Percentiles rank a stretch among this genome's conserved stretches.
These are phyloP conservation scores for Zaprionus camerounensis DNA, from an alignment of 1,140 invertebrate species.

Conservation along the genomic window DNA sequence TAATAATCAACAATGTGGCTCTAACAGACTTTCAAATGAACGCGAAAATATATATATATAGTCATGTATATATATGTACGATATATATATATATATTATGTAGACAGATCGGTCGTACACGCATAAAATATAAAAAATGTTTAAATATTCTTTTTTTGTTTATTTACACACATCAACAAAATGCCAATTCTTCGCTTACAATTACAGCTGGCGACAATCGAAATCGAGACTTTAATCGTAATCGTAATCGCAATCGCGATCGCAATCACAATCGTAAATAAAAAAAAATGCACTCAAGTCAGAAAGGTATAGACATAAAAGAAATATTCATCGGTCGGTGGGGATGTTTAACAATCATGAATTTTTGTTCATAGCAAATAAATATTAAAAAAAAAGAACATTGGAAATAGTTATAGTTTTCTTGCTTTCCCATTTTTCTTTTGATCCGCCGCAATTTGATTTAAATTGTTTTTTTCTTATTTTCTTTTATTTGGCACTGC, in stretches of 20 bases:
- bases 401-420: constrained; percentile 16
- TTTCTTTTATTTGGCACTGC: constrained; percentile 72
- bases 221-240: background rate
- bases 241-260: constrained; percentile 2
- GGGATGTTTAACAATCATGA: constrained; percentile 59
- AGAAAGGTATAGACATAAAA: background rate
- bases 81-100: background rate
- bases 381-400: constrained; percentile 13
- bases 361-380: constrained; percentile 21
- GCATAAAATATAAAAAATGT: constrained; percentile 44
- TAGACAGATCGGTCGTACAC: constrained; percentile 4
- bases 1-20: constrained; percentile 84
- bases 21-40: constrained; percentile 78
- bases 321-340: constrained; percentile 57
- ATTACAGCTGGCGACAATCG: constrained; percentile 34
- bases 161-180: constrained; percentile 37
- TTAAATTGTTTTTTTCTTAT: constrained; percentile 24
- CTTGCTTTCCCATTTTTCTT: constrained; percentile 3
- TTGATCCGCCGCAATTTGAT: background rate
- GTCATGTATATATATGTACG: background rate
- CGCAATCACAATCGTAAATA: background rate
- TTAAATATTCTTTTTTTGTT: constrained; percentile 26
- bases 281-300: constrained; percentile 14
- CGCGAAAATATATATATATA: constrained; percentile 44
- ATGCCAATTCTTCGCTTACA: constrained; percentile 25